Base-by-base conservation (phyloP, 2,113 vertebrate genomes). In the Dascyllus trimaculatus region DNA sequence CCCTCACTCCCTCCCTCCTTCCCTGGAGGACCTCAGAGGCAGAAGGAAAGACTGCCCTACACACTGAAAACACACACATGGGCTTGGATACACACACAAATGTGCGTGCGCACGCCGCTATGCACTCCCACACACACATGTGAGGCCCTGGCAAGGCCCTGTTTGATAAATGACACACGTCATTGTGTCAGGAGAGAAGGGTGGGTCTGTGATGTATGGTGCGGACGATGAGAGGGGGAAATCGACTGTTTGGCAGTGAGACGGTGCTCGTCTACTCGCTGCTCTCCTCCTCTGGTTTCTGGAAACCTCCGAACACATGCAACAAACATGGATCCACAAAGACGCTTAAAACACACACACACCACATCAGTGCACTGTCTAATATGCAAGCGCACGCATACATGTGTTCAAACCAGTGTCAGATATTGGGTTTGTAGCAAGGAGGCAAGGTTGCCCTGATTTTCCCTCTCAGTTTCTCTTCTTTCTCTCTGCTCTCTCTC, bases 111-210 rank as follows among this genome's bases (percentile, higher is more conserved):
- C 77, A 81, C 56, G 84, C 89, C 59, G n/a, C 25, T 53, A 32
- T 24, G 58, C 68, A 7, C 68, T 26, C 66, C 14, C 80, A 68
- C 82, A 82, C 71, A 84, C 80, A 83, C 85, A 80, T 19, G 70
- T 78, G 51, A 66, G 94, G 93, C 94, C 95, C 96, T 90, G 96
- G 95, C 94, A 92, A 95, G 94, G 94, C 88, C 96, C 94, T 63
- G 90, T 94, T 96, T 99, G 98, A 99, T 98, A 99, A 99, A 99
- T 99, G 98, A 98, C 98, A 99, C 95, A 78, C 95, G 96, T 98
- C 98, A 97, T 96, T 96, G 96, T 97, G 97, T 98, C 97, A 95
- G 94, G 95, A 96, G 96, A 94, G 94, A 96, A 96, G 97, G 97
- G 97, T 94, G 97, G 97, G 96, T 97, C 96, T 93, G 94, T 99